These are phyloP conservation scores for Alfaro cultratus DNA, from an alignment of 2,797 vertebrate genomes.

Conservation along the genomic window DNA sequence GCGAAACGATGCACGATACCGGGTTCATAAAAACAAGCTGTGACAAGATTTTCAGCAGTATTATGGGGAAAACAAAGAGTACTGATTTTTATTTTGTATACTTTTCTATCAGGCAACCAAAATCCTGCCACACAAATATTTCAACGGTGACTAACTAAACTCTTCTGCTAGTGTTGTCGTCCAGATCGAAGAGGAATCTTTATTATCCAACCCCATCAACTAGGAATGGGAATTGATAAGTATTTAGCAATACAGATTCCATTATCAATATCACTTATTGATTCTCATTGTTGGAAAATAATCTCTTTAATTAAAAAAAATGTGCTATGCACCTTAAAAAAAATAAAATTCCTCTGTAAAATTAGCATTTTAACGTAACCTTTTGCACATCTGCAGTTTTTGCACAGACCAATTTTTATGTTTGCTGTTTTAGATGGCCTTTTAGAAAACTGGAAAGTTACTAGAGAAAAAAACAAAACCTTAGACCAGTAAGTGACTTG, in stretches of 20 bases:
- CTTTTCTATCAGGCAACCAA: background rate
- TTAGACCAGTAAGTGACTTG: background rate
- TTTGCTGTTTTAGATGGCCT: too few species aligned
- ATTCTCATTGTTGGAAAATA: too few species aligned
- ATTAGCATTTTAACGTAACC: too few species aligned
- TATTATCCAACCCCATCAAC: background rate
- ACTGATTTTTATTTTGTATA: background rate
- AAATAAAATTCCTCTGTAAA: too few species aligned
- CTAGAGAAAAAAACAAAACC: background rate
- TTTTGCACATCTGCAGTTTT: too few species aligned
- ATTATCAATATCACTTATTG: too few species aligned
- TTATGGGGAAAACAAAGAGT: background rate
- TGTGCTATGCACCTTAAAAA: too few species aligned
- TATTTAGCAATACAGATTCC: background rate
- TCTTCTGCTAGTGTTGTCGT: background rate
- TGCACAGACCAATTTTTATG: too few species aligned
- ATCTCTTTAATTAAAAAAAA: too few species aligned
- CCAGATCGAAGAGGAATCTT: background rate
- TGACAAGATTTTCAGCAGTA: background rate
- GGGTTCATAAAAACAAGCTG: background rate
- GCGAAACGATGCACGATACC: background rate
- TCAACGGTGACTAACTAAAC: background rate
- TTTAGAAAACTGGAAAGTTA: background rate
- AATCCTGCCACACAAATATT: background rate
- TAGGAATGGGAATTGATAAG: background rate